Conservation (phyloP, 2,797 vertebrate genomes). For the Phyllotis vaccarum region DNA sequence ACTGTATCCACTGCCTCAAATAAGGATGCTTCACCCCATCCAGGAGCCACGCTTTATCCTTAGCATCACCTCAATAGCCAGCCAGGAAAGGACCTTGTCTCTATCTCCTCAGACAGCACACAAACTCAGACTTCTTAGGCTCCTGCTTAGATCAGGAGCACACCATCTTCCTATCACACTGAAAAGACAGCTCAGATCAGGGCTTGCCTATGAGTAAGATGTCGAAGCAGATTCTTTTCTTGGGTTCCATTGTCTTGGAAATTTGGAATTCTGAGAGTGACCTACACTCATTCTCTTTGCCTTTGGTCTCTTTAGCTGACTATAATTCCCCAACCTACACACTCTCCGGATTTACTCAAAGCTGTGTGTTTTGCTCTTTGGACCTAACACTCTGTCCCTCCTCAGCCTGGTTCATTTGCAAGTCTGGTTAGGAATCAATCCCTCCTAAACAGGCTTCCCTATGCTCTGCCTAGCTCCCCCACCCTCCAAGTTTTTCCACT, state of each 20-base stretch:
- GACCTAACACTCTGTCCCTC: neutral
- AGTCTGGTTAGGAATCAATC: neutral
- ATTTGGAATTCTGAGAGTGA: slow-evolving; percentile 21
- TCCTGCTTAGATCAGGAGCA: neutral
- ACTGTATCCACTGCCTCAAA: neutral
- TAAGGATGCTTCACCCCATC: neutral
- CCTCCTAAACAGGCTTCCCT: neutral
- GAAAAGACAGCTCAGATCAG: slow-evolving; percentile 10
- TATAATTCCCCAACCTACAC: neutral
- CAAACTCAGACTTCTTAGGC: neutral
- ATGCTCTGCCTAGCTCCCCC: neutral
- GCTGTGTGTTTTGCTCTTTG: neutral
- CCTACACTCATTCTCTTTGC: neutral
- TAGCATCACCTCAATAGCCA: neutral
- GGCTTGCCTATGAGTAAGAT: neutral
- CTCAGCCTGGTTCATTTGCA: neutral
- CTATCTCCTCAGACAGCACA: neutral
- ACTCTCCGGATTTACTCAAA: neutral
- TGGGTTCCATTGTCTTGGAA: neutral
- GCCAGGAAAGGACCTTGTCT: neutral
- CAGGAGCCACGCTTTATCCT: neutral
- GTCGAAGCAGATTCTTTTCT: neutral
- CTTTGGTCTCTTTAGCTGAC: slow-evolving; percentile 3
- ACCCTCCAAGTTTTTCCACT: neutral
- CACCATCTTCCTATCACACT: neutral